Evolutionary conservation across 2,797 vertebrate species (phyloP), one percentile per base, ranked within the genome.

Genomic region (Chrosomus eos): DNA sequence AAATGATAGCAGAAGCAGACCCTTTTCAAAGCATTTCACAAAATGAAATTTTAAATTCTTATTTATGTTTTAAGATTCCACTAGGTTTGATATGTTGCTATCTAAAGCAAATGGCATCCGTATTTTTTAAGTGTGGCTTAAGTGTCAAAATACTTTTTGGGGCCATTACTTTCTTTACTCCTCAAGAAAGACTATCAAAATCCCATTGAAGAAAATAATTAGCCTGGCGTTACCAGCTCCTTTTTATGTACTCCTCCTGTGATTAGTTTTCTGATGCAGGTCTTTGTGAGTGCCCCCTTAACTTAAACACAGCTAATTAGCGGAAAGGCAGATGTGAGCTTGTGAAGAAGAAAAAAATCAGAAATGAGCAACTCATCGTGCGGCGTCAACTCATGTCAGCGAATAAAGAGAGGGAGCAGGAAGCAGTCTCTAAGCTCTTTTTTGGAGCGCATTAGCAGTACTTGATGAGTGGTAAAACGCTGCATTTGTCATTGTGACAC

Each of bases 391-490:
- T 66, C 67, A 73, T 80, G 68, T 82, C 55, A 70, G 66, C 14
- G 51, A 58, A 80, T 51, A 62, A 64, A 81, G 68, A 81, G 53
- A 85, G 11, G 51, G 83, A 80, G 85, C 82, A 84, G 81, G 85
- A 88, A 87, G 85, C 71, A 85, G 87, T 87, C 80, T 83, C 88
- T 85, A 87, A 89, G 87, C 83, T 89, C 88, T 85, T 88, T 38
- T 88, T 89, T 83, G 88, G 85, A 87, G 87, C 84, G 83, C 85
- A 88, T 89, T 89, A 89, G 66, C 73, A 68, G 82, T 89, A 85
- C 87, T 85, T 89, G 87, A 89, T 88, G 88, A 88, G 87, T 85
- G 87, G 87, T 89, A 87, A 89, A 89, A 89, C 66, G 86, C 83
- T 78, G 83, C 87, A 89, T 89, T 88, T 83, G 88, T 89, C 88